phyloP scores from a whole-genome alignment of 2,113 vertebrate species.

The Dromas ardeola region DNA sequence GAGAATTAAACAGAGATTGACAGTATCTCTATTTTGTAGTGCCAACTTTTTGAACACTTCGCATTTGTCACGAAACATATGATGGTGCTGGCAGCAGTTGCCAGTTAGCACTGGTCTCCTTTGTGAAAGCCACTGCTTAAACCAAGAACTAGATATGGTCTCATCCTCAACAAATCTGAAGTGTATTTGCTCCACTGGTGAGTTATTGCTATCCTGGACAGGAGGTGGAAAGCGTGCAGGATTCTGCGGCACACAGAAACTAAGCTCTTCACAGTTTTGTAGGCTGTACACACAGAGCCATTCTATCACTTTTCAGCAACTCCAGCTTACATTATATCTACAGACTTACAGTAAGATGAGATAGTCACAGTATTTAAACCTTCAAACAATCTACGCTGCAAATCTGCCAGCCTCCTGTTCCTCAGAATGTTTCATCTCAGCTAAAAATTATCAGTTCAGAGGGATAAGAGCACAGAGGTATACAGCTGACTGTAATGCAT shows the following conservation, averaged over 20 bases:
- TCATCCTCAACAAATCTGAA: background rate
- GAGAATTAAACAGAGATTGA: slow-evolving; percentile 38
- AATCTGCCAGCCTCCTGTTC: slow-evolving; percentile 59
- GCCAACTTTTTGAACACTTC: slow-evolving; percentile 49
- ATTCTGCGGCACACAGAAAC: background rate
- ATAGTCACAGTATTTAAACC: slow-evolving; percentile 61
- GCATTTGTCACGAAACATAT: slow-evolving; percentile 55
- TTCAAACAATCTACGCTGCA: slow-evolving; percentile 25
- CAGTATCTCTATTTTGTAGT: slow-evolving; percentile 38
- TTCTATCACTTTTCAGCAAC: slow-evolving; percentile 49
- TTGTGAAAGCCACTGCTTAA: background rate
- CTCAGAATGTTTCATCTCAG: slow-evolving; percentile 13
- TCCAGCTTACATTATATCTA: slow-evolving; percentile 20
- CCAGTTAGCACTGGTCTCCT: background rate
- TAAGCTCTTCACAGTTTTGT: background rate
- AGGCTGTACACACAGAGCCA: background rate
- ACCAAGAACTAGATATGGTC: slow-evolving; percentile 6
- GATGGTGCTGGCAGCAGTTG: slow-evolving; percentile 19
- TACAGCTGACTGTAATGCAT: slow-evolving; percentile 22
- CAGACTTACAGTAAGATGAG: slow-evolving; percentile 47
- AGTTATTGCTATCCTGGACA: background rate
- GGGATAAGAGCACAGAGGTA: slow-evolving; percentile 17
- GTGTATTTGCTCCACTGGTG: background rate
- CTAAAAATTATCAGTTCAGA: slow-evolving; percentile 38
- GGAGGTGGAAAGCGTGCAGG: background rate